Evolutionary conservation across 2,888 invertebrate species (phyloP), one percentile per base, ranked within the genome.

Genomic region (Eumerus sabulonum): DNA sequence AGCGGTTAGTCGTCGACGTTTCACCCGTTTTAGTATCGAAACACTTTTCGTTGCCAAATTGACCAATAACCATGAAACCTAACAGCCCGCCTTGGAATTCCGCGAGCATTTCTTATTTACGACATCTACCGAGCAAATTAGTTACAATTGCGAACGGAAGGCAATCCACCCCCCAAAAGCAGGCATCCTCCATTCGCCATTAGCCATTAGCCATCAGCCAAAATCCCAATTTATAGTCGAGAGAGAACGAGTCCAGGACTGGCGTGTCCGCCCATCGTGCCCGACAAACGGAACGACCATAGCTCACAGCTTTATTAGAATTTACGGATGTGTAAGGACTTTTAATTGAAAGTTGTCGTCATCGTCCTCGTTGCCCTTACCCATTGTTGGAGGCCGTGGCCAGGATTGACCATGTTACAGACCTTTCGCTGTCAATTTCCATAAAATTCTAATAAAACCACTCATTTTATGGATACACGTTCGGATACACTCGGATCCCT

Each of bases 261-360:
- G 14, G 27, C 27, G 27, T 42, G 40, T 19, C 35, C 36, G 13
- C 5, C 14, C 50, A 16, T 9, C 27, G n/a, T 4, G n/a, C 44
- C 16, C 27, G 9, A 11, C 40, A 17, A 73, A 68, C 54, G 68
- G 17, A 73, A 68, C 54, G 68, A 45, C 74, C 79, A 74, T 79
- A 74, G 79, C 79, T 73, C 79, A 74, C 79, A 45, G 68, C 68
- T 79, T 79, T 79, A 79, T 79, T 79, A 64, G 68, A 79, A 64
- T 74, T 64, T 63, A 74, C 68, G 74, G 74, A 74, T 79, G 79
- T 73, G 79, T 64, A 79, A 56, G 74, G 63, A 74, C 60, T 79
- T 79, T 79, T 79, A 79, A 79, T 79, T 79, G 79, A 79, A 79
- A 64, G 36, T 27, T 27, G 27, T 27, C 2, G 27, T 27, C 27